Base-by-base conservation (phyloP, 2,797 vertebrate species). In the Miichthys miiuy region DNA sequence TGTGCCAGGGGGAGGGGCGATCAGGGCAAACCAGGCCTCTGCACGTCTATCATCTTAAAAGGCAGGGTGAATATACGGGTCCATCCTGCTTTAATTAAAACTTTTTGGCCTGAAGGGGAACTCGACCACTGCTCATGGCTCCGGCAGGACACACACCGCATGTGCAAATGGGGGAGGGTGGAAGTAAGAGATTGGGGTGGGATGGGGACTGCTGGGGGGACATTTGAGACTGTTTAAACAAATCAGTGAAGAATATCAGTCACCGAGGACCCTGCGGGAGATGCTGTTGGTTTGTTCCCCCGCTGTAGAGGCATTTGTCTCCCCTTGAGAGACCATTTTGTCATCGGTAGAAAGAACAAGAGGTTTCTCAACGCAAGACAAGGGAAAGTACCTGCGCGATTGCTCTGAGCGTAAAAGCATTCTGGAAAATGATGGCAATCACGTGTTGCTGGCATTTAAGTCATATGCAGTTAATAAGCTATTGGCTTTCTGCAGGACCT, bases 181-280 rank as follows among this genome's bases (percentile, higher is more conserved):
- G 75, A 66, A 52, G 51, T 54, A 64, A 62, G 50, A 27, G 30
- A 73, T 9, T 54, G 62, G 44, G 63, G 57, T 65, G 75, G 77
- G 69, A 68, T 75, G 52, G 47, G 66, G 56, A 71, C 70, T 77
- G 81, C 73, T 78, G 41, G 75, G 75, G 68, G 64, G 91, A 89
- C 80, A 95, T 94, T 93, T 85, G 92, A 94, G 82, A 92, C 93
- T 93, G 87, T 94, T 93, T 89, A 94, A 95, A 94, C 93, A 94
- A 94, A 94, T 93, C 91, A 93, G 90, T 79, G 68, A 78, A 63
- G 72, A 93, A 87, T 89, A 94, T 93, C 90, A 91, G 87, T 93
- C 91, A 92, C 81, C 30, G 63, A 72, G 82, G 81, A 81, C 79
- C 83, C 88, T 75, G 81, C 64, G 58, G 89, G 90, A 82, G 85